Evolutionary conservation across 2,113 vertebrate species (phyloP), one percentile per base, ranked within the genome.

Genomic region (Mirounga angustirostris): DNA sequence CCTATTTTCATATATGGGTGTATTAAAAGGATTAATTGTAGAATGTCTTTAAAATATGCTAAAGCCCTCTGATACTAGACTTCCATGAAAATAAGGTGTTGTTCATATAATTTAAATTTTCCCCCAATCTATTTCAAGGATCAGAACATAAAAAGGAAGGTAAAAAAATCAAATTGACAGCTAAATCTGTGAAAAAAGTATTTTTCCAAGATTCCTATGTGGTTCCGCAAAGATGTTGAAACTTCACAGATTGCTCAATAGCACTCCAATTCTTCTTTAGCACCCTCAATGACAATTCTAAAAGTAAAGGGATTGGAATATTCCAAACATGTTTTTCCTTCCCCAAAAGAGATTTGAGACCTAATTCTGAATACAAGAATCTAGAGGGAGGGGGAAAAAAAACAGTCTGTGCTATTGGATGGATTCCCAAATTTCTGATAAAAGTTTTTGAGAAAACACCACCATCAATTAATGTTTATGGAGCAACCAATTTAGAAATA

Each of bases 191-290:
- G 71, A 56, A 58, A 85, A 95, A 79, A 79, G 40, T 71, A 52
- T 78, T 94, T 98, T 82, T 87, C 74, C 83, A 92, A 52, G 87
- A 94, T 95, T 95, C 84, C 87, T n/a, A 92, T 69, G 26, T 73
- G 73, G 79, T 40, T 71, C 33, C 2, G 0, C 74, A 92, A 96
- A 88, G 59, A 96, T 95, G 74, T 28, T 65, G 73, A 96, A 96
- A 97, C 46, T 89, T 92, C 88, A 92, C 82, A 96, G 94, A 94
- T 71, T 96, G 86, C 79, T 95, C 97, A 89, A 58, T n/a, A 97
- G 80, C 54, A 58, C 74, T 95, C 59, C 63, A 88, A 85, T 95
- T 97, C 93, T 91, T 89, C 80, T 86, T 89, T 91, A 91, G 84
- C 54, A 96, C 46, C 54, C 46, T 96, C 81, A 43, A 36, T 13